Evolutionary conservation across 1,140 invertebrate genomes (phyloP).

Genomic region (Drosophila sturtevanti): DNA sequence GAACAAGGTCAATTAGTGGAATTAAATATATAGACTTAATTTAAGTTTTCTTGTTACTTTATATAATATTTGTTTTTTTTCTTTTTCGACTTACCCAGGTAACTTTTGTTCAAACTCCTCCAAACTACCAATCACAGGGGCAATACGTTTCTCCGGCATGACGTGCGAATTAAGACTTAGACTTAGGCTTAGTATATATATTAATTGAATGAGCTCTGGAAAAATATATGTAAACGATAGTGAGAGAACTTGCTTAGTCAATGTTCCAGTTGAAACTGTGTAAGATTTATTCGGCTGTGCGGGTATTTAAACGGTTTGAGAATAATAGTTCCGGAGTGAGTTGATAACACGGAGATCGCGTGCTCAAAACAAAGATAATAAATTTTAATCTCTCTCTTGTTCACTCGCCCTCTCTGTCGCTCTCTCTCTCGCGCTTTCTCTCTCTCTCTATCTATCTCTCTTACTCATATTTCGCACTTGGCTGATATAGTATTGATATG

Average conservation of each 20-base stretch:
- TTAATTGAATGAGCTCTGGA: no score
- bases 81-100: conserved; percentile 60
- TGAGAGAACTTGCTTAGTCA: conserved; percentile 28
- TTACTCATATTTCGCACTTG: not conserved
- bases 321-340: conserved; percentile 14
- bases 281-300: conserved; percentile 15
- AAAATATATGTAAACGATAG: conserved; percentile 6
- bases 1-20: conserved; percentile 53
- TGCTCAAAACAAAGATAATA: conserved; percentile 15
- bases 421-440: not conserved
- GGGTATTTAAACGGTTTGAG: conserved; percentile 18
- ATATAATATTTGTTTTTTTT: not conserved
- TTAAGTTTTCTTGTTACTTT: not conserved
- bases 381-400: conserved; percentile 1
- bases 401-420: not conserved
- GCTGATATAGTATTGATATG: not conserved
- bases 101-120: conserved; percentile 68
- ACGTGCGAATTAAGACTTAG: not conserved
- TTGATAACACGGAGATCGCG: conserved; percentile 20
- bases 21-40: not conserved
- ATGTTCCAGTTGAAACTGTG: conserved; percentile 26
- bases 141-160: conserved; percentile 71
- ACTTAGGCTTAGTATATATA: conserved; percentile 3
- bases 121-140: conserved; percentile 55
- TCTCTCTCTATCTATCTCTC: conserved; percentile 20